Evolutionary conservation across 2,888 invertebrate genomes (phyloP).

Genomic region (Therioaphis trifolii): DNA sequence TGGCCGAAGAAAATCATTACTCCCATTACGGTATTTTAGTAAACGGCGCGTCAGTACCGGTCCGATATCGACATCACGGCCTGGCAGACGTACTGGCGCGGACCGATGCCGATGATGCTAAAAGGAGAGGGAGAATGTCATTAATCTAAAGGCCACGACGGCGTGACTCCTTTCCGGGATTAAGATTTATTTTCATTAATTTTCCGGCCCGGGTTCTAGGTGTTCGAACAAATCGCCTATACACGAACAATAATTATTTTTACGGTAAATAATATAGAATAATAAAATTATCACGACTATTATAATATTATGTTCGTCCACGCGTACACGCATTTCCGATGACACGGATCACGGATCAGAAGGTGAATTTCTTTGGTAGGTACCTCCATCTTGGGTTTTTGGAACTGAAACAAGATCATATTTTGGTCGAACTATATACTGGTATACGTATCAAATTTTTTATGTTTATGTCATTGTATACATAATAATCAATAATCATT

Average conservation of each 20-base stretch:
- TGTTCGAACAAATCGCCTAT: not conserved
- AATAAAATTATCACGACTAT: not conserved
- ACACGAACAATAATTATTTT: not conserved
- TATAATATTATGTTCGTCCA: no score
- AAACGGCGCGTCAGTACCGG: not conserved
- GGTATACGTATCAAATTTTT: no score
- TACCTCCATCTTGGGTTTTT: no score
- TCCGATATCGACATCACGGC: not conserved
- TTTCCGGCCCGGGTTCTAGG: not conserved
- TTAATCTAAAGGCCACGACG: constrained; percentile 32
- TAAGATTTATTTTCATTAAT: constrained; percentile 43
- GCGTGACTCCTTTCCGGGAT: constrained; percentile 13
- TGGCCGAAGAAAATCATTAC: constrained; percentile 26
- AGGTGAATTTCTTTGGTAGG: no score
- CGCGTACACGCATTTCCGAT: no score
- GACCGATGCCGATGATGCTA: not conserved
- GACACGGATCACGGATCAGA: no score
- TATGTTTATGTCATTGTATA: no score
- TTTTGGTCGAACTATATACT: no score
- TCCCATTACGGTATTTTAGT: not conserved
- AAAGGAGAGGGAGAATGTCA: not conserved
- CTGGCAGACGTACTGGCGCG: not conserved
- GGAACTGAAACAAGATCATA: no score
- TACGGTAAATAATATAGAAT: not conserved
- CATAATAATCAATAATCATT: no score